These are phyloP conservation scores for Triplophysa tibetana DNA, from an alignment of 2,113 vertebrate genomes.

Conservation along the genomic window DNA sequence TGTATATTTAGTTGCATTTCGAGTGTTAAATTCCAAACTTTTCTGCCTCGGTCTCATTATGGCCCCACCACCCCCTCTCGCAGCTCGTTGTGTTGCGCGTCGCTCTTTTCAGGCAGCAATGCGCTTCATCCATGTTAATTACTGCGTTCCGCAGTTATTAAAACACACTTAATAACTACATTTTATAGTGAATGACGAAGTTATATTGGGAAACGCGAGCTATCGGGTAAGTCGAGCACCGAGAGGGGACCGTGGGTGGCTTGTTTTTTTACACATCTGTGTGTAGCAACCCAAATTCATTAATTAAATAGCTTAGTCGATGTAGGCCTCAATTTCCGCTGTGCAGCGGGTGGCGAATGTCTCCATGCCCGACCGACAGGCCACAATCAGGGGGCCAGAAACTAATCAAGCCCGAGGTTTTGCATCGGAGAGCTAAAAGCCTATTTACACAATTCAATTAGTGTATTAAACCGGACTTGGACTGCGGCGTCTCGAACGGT, in stretches of 20 bases:
- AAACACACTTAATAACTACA: constrained; percentile 65
- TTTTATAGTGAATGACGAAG: constrained; percentile 53
- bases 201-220: constrained; percentile 53
- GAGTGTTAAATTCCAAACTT: constrained; percentile 76
- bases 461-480: constrained; percentile 22
- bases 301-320: constrained; percentile 78
- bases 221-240: constrained; percentile 56
- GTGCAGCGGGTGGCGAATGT: constrained; percentile 68
- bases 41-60: constrained; percentile 63
- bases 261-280: constrained; percentile 75
- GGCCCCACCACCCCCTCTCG: constrained; percentile 66
- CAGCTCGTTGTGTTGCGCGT: constrained; percentile 62
- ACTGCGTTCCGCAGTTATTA: constrained; percentile 58
- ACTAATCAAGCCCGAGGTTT: constrained; percentile 74
- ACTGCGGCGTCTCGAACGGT: background rate
- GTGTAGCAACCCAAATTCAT: constrained; percentile 73
- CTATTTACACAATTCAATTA: constrained; percentile 54
- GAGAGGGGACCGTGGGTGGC: constrained; percentile 63
- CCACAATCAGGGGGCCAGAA: constrained; percentile 67
- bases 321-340: constrained; percentile 77
- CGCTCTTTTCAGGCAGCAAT: constrained; percentile 65
- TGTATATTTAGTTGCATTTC: constrained; percentile 64
- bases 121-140: constrained; percentile 65
- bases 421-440: constrained; percentile 40
- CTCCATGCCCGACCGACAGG: constrained; percentile 66